Base-by-base conservation (phyloP, 2,113 vertebrate species). In the Heteronetta atricapilla region DNA sequence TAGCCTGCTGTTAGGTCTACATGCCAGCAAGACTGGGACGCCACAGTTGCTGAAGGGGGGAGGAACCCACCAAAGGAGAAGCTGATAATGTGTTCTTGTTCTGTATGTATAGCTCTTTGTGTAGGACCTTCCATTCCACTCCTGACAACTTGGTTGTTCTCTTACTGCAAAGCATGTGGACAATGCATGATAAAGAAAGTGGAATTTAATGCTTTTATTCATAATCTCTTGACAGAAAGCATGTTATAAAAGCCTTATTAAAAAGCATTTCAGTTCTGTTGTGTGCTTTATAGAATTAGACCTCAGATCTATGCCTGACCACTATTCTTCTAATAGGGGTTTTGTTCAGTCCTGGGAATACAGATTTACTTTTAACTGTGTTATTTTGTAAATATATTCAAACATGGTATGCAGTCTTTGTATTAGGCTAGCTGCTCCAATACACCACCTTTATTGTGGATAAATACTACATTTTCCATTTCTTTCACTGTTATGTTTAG, bases 51-150 rank as follows among this genome's bases (percentile, higher is more conserved):
- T 84, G 46, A 59, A 69, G 77, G 58, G 53, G 80, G 80, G 80
- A 78, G 83, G 80, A 88, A 64, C 77, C 29, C 56, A n/a, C 60
- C 69, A 72, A 66, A 81, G 62, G 46, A 81, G 83, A 69, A 40
- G 72, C 46, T 88, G 72, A 95, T 81, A 96, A 96, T 93, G 88
- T 88, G 56, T 81, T 91, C 88, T 96, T 97, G 94, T 97, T 96
- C 77, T 94, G 21, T 67, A 8, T 96, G 85, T 95, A 4, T 95
- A 75, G 86, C 44, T 94, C 94, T 94, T 97, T 95, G 88, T 95
- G 89, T 55, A 87, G 63, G 62, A 68, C 80, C 46, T 95, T 88
- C 76, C 34, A 79, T 90, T 92, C 80, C 44, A 81, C 85, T 81
- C 66, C 38, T 59, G 60, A 86, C 48, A 72, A 31, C 58, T 95